These are phyloP conservation scores for Equus przewalskii DNA, from an alignment of 2,113 vertebrate species.

Conservation along the genomic window DNA sequence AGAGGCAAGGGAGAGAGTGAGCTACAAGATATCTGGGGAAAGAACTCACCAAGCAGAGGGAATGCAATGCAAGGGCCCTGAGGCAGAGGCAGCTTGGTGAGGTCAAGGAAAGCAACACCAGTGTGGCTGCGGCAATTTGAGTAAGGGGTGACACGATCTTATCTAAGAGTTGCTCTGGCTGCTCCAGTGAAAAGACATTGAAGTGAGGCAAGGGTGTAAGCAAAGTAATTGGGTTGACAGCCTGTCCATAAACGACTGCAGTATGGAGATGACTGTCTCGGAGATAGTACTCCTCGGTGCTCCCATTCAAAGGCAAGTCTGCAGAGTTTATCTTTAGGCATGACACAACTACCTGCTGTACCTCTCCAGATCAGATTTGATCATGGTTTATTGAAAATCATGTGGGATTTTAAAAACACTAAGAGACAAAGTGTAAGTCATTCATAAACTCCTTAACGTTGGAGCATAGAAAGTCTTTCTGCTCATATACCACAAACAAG, in stretches of 20 bases:
- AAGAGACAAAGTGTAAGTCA: not conserved
- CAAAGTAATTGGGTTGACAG: too few species aligned
- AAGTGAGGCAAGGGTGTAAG: not conserved
- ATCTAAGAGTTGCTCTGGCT: not conserved
- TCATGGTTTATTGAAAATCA: not conserved
- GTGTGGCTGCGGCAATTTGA: not conserved
- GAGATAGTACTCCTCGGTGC: rapidly evolving
- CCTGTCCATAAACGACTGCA: not conserved
- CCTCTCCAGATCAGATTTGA: not conserved
- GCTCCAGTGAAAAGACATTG: not conserved
- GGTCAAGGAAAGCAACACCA: not conserved
- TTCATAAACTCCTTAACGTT: not conserved
- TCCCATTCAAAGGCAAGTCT: not conserved
- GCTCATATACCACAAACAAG: not conserved
- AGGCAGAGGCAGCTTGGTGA: not conserved
- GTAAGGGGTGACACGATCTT: not conserved
- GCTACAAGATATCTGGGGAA: not conserved
- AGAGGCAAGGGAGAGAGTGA: not conserved
- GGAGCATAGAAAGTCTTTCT: not conserved
- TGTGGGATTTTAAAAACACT: not conserved
- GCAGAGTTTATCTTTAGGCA: not conserved
- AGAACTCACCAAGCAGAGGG: not conserved
- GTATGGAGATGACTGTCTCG: not conserved
- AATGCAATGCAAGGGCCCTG: too few species aligned
- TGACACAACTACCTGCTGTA: not conserved